phyloP scores from a whole-genome alignment of 1,140 invertebrate species.

The Ostrea edulis region DNA sequence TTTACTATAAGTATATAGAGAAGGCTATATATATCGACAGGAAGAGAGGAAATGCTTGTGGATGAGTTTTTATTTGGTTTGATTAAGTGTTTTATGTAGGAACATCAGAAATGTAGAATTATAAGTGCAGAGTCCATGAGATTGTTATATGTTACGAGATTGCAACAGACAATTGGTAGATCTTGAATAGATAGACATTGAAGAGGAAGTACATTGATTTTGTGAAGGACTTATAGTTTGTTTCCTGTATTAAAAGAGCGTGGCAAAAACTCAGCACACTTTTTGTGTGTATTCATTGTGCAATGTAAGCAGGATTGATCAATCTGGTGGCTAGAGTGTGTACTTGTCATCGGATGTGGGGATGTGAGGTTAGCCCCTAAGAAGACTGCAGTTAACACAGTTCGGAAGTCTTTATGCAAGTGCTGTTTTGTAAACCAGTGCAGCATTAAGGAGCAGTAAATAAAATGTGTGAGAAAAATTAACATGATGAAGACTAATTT shows the following conservation, averaged over 20 bases:
- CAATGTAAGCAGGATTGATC: slow-evolving; percentile 10
- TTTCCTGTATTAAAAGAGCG: background rate
- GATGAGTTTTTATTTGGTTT: background rate
- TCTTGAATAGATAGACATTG: background rate
- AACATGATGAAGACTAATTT: background rate
- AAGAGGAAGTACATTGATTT: background rate
- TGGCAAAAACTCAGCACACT: background rate
- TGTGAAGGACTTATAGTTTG: slow-evolving; percentile 26
- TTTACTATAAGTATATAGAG: background rate
- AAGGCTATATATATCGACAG: background rate
- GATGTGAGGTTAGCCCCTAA: background rate
- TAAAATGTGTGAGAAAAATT: slow-evolving; percentile 20
- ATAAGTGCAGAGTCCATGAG: background rate
- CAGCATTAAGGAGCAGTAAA: background rate
- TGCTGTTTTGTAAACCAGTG: background rate
- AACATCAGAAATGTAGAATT: background rate
- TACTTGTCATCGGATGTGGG: background rate
- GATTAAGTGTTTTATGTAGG: background rate
- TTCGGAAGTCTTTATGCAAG: background rate
- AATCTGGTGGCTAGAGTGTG: background rate
- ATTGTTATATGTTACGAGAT: background rate
- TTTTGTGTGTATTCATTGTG: background rate
- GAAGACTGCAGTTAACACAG: background rate
- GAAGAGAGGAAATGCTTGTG: background rate
- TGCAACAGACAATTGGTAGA: background rate